Base-by-base conservation (phyloP, 2,797 vertebrate species). In the Sarcophilus harrisii region DNA sequence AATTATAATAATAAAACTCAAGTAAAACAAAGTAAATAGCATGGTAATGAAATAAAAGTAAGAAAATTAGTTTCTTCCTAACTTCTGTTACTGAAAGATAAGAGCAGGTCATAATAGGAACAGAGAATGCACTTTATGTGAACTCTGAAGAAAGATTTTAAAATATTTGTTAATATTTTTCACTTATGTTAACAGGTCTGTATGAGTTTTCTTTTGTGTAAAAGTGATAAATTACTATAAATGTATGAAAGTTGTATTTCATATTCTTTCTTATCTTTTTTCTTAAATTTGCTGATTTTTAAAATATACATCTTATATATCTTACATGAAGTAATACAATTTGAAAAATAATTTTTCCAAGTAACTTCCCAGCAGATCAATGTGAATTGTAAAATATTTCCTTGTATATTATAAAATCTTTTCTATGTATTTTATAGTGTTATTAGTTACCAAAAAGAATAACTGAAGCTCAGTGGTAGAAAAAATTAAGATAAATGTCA, bases 81-180 rank as follows among this genome's bases (percentile, higher is more conserved):
- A 92, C 54, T 95, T 95, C 66, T 92, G 96, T 94, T 96, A 30
- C 93, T 92, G 91, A 60, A 91, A 93, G 45, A 55, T 21, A 96
- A 52, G 57, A 93, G 62, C 94, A 81, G 95, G 96, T 58, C 38
- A 90, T 89, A 94, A 57, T 89, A 95, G 12, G 89, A 49, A 1
- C 28, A 90, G 58, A 95, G 54, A 93, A 27, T 98, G 95, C 96
- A 97, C 97, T 97, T 94, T 81, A 58, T 92, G 59, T 97, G 97
- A 98, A 97, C 97, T 97, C 97, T 93, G 12, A 58, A 96, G 89
- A 90, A 89, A 95, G 92, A 90, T 93, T 96, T 97, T 93, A 96
- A 93, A 95, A 92, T 96, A 92, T 89, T 93, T 96, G 95, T 92
- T 97, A 97, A 96, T 97, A 96, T 29, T 93, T 95, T 97, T 98